Conservation (phyloP, 2,113 vertebrate genomes). For the Colaptes auratus region DNA sequence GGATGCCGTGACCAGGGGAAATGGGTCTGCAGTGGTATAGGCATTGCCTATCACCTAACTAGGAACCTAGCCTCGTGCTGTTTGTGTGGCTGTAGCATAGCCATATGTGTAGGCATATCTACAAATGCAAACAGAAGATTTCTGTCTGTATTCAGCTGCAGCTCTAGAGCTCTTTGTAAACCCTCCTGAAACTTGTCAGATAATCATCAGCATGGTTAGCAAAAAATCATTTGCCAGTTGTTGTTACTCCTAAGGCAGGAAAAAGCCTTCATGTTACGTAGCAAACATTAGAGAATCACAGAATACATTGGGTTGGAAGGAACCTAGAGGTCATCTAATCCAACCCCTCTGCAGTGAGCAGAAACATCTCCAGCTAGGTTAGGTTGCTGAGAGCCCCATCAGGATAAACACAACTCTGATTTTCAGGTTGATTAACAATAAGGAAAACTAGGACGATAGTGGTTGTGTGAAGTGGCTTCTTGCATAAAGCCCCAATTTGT, state of each 20-base stretch:
- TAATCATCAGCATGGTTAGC: neutral
- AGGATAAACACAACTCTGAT: neutral
- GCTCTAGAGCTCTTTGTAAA: neutral
- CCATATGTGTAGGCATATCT: neutral
- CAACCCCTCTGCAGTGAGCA: too few species aligned
- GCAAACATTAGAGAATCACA: neutral
- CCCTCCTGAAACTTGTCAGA: neutral
- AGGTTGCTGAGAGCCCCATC: too few species aligned
- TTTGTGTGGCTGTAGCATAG: neutral
- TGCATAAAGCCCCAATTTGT: neutral
- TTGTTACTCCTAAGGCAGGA: neutral
- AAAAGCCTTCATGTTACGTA: neutral
- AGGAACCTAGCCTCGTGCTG: accelerated
- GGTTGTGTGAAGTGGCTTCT: neutral
- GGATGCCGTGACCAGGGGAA: neutral
- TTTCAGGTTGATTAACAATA: neutral
- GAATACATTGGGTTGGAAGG: too few species aligned
- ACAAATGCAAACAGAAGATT: neutral
- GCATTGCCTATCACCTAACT: neutral
- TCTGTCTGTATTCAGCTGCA: neutral
- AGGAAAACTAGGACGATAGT: neutral
- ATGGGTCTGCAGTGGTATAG: neutral
- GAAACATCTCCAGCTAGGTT: too few species aligned
- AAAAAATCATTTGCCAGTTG: neutral
- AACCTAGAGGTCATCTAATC: too few species aligned